These are phyloP conservation scores for Shinisaurus crocodilurus DNA, from an alignment of 2,113 vertebrate genomes.

Conservation along the genomic window DNA sequence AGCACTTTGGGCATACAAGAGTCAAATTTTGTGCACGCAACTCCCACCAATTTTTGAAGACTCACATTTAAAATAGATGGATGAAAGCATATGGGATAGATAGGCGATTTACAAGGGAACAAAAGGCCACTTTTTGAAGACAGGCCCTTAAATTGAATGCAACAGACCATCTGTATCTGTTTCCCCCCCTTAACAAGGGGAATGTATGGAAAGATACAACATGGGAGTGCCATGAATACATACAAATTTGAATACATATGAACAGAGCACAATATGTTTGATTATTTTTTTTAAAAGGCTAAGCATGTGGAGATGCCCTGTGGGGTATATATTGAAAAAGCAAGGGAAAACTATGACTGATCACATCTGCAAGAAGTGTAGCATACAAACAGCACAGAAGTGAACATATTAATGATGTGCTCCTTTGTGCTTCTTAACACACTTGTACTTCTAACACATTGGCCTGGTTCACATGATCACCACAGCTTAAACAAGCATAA, in stretches of 20 bases:
- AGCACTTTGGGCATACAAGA: not conserved
- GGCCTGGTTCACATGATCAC: too few species aligned
- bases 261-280: not conserved
- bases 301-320: not conserved
- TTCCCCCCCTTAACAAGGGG: not conserved
- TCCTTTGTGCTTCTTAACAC: too few species aligned
- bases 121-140: not conserved
- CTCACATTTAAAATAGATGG: not conserved
- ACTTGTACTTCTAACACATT: too few species aligned
- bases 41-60: too few species aligned
- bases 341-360: not conserved
- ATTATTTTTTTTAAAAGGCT: too few species aligned
- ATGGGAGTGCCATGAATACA: not conserved
- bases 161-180: not conserved
- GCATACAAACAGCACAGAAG: not conserved
- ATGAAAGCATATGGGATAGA: not conserved
- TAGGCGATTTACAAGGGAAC: not conserved
- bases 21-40: too few species aligned
- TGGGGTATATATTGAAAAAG: not conserved
- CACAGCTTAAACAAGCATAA: too few species aligned
- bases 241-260: not conserved
- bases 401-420: not conserved
- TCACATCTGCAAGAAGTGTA: not conserved
- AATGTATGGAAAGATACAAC: not conserved
- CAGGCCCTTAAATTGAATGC: not conserved